Percentiles rank a stretch among this genome's conserved stretches.
Conservation (phyloP, 2,888 invertebrate species). For the Iphiclides podalirius region DNA sequence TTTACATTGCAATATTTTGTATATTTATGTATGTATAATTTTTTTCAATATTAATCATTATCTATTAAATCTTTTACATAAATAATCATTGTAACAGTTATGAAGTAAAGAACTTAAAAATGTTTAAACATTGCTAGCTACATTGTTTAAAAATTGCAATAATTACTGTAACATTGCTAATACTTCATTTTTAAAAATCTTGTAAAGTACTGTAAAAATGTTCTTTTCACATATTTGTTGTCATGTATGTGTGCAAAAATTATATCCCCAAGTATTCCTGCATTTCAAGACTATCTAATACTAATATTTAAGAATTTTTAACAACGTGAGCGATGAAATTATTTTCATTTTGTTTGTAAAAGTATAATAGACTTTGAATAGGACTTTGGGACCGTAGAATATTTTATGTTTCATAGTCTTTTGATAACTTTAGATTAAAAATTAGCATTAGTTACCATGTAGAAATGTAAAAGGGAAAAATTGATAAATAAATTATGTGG, state of each 20-base stretch:
- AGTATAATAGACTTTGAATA: conserved; percentile 1
- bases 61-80: no score
- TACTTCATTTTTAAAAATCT: no score
- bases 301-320: conserved; percentile 5
- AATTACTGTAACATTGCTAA: no score
- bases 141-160: no score
- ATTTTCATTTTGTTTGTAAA: conserved; percentile 6
- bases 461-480: conserved; percentile 33
- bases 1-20: no score
- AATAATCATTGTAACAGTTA: no score
- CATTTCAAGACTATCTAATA: conserved; percentile 8
- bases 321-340: background rate
- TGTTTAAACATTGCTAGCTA: no score
- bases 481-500: conserved; percentile 46
- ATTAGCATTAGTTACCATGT: conserved; percentile 55
- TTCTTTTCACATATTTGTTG: no score
- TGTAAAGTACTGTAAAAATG: no score
- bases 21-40: no score
- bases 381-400: background rate
- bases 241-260: background rate
- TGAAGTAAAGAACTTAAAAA: no score
- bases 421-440: conserved; percentile 31
- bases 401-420: conserved; percentile 1
- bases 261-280: background rate
- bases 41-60: no score